A percentile compares a stretch with the other conserved stretches of the same genome.
Evolutionary conservation across 2,797 vertebrate genomes (phyloP).

Genomic region (Moxostoma hubbsi): DNA sequence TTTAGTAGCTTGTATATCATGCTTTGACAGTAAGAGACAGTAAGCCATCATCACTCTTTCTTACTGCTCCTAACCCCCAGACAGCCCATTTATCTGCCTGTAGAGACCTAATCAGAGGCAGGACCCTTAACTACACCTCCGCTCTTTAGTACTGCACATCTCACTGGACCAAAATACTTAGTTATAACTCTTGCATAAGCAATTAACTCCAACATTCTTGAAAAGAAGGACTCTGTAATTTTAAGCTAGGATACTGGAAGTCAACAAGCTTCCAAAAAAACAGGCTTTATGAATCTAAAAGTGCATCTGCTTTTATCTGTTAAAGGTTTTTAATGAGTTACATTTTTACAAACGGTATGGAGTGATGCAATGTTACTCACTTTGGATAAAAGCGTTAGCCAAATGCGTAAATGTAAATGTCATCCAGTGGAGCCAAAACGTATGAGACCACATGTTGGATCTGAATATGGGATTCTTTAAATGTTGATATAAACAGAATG

Average conservation of each 20-base stretch:
- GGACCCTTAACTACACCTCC: conserved; percentile 10
- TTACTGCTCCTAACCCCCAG: conserved; percentile 37
- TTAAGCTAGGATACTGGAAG: background rate
- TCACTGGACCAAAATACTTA: conserved; percentile 11
- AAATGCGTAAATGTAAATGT: too few relatives aligned
- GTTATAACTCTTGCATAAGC: background rate
- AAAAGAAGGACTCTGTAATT: background rate
- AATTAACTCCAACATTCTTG: background rate
- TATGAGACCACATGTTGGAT: too few relatives aligned
- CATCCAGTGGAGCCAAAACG: too few relatives aligned
- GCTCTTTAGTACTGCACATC: conserved; percentile 1
- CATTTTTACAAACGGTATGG: too few relatives aligned
- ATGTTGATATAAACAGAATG: too few relatives aligned
- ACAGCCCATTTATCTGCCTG: conserved; percentile 38
- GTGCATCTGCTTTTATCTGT: too few relatives aligned
- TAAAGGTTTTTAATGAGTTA: too few relatives aligned
- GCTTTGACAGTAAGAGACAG: conserved; percentile 37
- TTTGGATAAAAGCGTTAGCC: too few relatives aligned
- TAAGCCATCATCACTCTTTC: conserved; percentile 46
- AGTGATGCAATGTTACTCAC: too few relatives aligned
- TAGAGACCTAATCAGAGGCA: conserved; percentile 14
- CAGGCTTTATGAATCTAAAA: too few relatives aligned
- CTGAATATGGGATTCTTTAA: too few relatives aligned
- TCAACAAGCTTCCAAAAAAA: background rate
- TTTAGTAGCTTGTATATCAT: conserved; percentile 41